phyloP scores from a whole-genome alignment of 2,113 vertebrate species.

The Cepphus grylle region DNA sequence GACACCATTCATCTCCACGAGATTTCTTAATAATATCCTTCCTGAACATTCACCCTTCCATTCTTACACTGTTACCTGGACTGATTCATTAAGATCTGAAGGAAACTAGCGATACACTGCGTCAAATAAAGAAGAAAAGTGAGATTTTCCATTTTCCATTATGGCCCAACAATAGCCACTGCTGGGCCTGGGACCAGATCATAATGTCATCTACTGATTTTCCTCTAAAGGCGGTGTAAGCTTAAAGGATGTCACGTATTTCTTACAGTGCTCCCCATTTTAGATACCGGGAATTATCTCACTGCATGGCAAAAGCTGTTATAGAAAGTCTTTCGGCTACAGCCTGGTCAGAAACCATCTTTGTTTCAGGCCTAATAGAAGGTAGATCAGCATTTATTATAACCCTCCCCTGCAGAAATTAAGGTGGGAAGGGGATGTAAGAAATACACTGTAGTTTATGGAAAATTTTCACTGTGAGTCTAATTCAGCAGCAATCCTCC shows the following conservation, averaged over 20 bases:
- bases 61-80: neutral
- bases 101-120: neutral
- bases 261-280: neutral
- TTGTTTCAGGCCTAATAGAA: neutral
- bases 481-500: neutral
- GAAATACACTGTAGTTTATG: neutral
- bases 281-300: neutral
- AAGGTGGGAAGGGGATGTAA: neutral
- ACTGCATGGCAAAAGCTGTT: neutral
- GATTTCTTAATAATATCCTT: neutral
- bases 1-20: neutral
- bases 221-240: neutral
- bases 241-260: neutral
- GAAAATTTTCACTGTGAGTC: neutral
- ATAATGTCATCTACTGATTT: neutral
- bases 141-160: neutral
- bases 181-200: neutral
- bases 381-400: neutral
- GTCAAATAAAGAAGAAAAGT: neutral
- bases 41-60: neutral
- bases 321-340: neutral
- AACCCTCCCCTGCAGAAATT: neutral
- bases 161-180: neutral
- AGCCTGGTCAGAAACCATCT: neutral
- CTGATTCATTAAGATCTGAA: neutral